Evolutionary conservation across 1,140 invertebrate species (phyloP).

Genomic region (Antheraea mylitta): DNA sequence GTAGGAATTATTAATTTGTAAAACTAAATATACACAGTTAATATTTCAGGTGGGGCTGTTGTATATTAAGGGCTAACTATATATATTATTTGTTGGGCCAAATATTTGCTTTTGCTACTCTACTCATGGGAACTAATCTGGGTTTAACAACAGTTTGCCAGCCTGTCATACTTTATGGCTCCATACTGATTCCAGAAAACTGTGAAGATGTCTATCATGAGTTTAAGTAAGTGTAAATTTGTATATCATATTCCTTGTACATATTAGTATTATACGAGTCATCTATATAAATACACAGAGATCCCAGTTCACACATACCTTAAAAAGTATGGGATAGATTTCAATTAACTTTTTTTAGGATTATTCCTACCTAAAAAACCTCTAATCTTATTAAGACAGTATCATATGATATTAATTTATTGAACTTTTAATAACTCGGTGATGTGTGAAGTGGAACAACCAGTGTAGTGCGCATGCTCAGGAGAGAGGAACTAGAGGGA

Average conservation of each 20-base stretch:
- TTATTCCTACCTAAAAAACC: no score
- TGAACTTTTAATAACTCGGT: no score
- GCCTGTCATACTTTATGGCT: slow-evolving; percentile 82
- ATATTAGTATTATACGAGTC: background rate
- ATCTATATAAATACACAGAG: no score
- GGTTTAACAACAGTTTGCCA: slow-evolving; percentile 86
- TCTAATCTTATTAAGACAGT: no score
- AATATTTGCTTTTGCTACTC: slow-evolving; percentile 79
- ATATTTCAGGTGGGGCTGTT: slow-evolving; percentile 84
- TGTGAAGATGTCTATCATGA: slow-evolving; percentile 86
- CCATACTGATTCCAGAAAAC: slow-evolving; percentile 84
- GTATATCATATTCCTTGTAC: background rate
- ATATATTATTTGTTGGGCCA: slow-evolving; percentile 81
- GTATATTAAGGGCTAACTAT: slow-evolving; percentile 83
- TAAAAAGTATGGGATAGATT: no score
- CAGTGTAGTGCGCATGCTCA: no score
- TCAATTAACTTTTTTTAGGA: no score
- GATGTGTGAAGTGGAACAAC: no score
- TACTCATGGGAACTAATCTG: slow-evolving; percentile 84
- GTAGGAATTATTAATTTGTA: no score
- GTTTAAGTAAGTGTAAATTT: slow-evolving; percentile 78
- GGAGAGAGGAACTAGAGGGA: no score
- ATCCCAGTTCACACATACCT: no score
- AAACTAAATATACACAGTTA: slow-evolving; percentile 11
- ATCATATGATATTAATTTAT: no score